Conservation (phyloP, 1,140 invertebrate genomes). For the Lepidurus packardi region DNA sequence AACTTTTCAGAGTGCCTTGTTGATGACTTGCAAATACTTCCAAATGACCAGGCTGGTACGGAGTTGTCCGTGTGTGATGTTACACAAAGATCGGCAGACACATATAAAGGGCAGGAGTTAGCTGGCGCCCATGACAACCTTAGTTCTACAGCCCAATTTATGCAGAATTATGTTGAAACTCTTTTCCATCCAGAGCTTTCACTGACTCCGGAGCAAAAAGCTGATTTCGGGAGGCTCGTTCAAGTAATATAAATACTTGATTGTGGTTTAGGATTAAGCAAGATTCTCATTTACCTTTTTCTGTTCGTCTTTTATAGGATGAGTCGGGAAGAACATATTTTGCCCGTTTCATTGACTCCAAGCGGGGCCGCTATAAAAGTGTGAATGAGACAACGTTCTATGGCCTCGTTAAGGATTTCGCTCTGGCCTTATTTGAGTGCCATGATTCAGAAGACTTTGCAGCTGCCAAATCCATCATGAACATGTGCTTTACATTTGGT, state of each 20-base stretch:
- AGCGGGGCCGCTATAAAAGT: slow-evolving; percentile 58
- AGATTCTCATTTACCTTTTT: background rate
- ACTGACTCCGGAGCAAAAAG: background rate
- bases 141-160: background rate
- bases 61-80: background rate
- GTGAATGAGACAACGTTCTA: slow-evolving; percentile 69
- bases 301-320: background rate
- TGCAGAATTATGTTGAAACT: background rate
- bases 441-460: slow-evolving; percentile 68
- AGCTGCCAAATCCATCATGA: slow-evolving; percentile 72
- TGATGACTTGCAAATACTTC: background rate
- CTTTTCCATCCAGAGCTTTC: background rate
- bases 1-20: background rate
- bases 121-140: background rate
- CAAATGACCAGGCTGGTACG: background rate
- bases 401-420: slow-evolving; percentile 68
- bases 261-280: background rate
- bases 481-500: slow-evolving; percentile 71
- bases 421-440: slow-evolving; percentile 70
- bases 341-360: slow-evolving; percentile 65
- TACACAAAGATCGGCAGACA: background rate
- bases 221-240: background rate
- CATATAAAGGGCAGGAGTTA: background rate
- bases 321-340: slow-evolving; percentile 44
- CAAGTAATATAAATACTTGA: background rate